Conservation (phyloP, 1,140 invertebrate species). For the Solenopsis invicta region DNA sequence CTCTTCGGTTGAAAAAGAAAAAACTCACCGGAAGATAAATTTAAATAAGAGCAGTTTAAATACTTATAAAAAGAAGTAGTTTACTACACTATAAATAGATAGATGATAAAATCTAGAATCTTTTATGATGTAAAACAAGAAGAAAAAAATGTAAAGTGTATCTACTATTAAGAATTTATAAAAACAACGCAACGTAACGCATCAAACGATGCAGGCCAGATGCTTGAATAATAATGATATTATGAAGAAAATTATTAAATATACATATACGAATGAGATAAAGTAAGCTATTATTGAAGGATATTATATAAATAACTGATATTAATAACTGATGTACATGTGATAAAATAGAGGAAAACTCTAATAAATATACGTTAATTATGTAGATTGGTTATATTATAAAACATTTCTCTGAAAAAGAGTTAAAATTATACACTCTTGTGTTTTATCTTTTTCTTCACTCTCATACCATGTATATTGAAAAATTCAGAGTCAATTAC, state of each 20-base stretch:
- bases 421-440: not conserved
- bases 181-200: not conserved
- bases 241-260: not conserved
- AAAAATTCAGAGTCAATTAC: not conserved
- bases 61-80: not conserved
- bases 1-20: not conserved
- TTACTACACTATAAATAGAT: not conserved
- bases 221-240: not conserved
- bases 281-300: not conserved
- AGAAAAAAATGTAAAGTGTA: not conserved
- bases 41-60: slow-evolving; percentile 1
- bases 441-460: not conserved
- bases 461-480: not conserved
- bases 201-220: not conserved
- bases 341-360: not conserved
- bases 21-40: not conserved
- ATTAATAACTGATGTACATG: not conserved
- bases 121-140: not conserved
- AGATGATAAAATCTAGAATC: not conserved
- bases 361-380: slow-evolving; percentile 5
- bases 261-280: not conserved
- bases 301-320: not conserved
- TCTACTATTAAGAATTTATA: not conserved
- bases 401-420: not conserved
- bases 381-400: not conserved